A percentile compares a stretch with the other conserved stretches of the same genome.
Evolutionary conservation across 1,140 invertebrate species (phyloP).

Genomic region (Caenorhabditis latens): DNA sequence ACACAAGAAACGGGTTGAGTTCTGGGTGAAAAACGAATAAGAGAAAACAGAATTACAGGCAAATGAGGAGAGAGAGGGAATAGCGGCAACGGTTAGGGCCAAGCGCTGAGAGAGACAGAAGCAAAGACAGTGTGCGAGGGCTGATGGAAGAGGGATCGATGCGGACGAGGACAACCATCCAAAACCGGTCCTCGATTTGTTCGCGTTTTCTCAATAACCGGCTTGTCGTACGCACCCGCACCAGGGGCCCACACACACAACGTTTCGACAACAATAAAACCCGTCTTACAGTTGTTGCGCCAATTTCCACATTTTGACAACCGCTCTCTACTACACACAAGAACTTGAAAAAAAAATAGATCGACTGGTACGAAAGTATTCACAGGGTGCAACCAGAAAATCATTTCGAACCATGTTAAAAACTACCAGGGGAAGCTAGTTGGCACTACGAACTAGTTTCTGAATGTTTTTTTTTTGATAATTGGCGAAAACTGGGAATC

Average conservation of each 20-base stretch:
- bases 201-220: slow-evolving; percentile 55
- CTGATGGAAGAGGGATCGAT: neutral
- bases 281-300: slow-evolving; percentile 53
- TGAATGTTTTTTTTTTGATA: too few relatives aligned
- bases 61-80: neutral
- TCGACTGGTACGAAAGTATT: neutral
- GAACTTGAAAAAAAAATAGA: neutral
- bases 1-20: slow-evolving; percentile 12
- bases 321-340: neutral
- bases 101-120: neutral
- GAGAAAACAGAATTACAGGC: slow-evolving; percentile 43
- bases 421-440: too few relatives aligned
- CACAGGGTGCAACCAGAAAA: too few relatives aligned
- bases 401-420: too few relatives aligned
- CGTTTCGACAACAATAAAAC: slow-evolving; percentile 54
- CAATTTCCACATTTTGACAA: slow-evolving; percentile 53
- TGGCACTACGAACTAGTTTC: too few relatives aligned
- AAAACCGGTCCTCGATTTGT: slow-evolving; percentile 54
- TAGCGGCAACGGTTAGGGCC: neutral
- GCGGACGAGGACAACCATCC: slow-evolving; percentile 28
- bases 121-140: neutral
- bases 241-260: slow-evolving; percentile 35
- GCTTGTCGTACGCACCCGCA: slow-evolving; percentile 49
- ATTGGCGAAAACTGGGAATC: too few relatives aligned
- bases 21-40: neutral